Percentiles rank a stretch among this genome's conserved stretches.
These are phyloP conservation scores for Malurus elegans DNA, from an alignment of 2,113 vertebrate species.

Conservation along the genomic window DNA sequence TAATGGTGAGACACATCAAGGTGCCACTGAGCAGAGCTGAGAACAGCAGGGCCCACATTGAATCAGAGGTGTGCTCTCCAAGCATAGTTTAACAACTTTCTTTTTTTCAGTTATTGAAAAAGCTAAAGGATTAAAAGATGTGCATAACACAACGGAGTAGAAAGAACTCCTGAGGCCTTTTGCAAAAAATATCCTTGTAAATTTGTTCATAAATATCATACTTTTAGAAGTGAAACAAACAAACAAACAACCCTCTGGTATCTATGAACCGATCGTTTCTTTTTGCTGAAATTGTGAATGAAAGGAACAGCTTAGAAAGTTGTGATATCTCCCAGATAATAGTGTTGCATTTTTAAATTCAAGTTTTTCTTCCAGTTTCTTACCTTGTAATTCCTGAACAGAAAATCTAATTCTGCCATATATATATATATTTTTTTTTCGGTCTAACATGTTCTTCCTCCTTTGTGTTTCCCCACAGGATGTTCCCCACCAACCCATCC, in stretches of 20 bases:
- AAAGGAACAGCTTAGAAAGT: background rate
- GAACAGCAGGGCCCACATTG: background rate
- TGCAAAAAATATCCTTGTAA: background rate
- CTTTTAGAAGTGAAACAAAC: background rate
- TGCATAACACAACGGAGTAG: background rate
- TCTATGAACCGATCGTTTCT: background rate
- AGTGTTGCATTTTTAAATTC: background rate
- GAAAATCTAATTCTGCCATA: background rate
- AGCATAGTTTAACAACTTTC: rapidly evolving
- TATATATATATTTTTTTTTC: rapidly evolving
- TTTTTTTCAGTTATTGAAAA: background rate
- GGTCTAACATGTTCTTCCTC: background rate
- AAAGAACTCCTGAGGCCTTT: background rate
- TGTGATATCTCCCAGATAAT: background rate
- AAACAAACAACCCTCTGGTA: rapidly evolving
- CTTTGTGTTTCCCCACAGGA: background rate
- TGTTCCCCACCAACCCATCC: background rate
- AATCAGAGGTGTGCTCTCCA: background rate
- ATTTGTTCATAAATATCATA: background rate
- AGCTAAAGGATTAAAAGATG: background rate
- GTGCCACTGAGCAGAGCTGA: too few relatives aligned
- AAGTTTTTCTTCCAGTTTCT: background rate
- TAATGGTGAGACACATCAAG: background rate
- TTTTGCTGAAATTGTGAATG: background rate
- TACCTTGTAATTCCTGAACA: background rate